Evolutionary conservation across 2,113 vertebrate species (phyloP), one percentile per base, ranked within the genome.

Genomic region (Gasterosteus aculeatus): DNA sequence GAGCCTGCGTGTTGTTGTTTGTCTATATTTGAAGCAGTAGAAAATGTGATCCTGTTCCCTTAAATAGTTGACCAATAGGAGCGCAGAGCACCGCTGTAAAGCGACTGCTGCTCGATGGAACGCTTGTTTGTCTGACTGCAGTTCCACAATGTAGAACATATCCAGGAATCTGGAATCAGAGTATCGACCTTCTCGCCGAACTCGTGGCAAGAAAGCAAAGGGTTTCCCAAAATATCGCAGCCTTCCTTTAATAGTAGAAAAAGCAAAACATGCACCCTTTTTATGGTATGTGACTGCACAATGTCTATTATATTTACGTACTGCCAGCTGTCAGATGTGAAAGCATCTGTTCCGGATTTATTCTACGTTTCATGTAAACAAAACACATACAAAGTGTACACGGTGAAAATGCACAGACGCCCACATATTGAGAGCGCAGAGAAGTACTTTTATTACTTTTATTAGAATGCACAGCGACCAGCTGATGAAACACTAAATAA

Each of bases 401-500:
- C 2, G 14, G 12, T 5, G 6, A 19, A 69, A 61, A 33, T n/a
- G 35, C 51, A 67, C 29, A 41, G 16, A 64, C 33, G 49, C 26
- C 22, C 26, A 44, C 63, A 59, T 26, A 19, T n/a, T 51, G n/a
- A 26, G 0, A 18, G 12, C 42, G 10, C 51, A 69, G n/a, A 47
- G 29, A 56, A 60, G 22, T 51, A 68, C 10, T 26, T 26, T 26
- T 26, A 26, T 26, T 26, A 26, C 22, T 26, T 26, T 26, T 68
- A 56, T 71, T 15, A 78, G 53, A 41, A 67, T n/a, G 39, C 29
- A 22, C 4, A 16, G 16, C 51, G 1, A 29, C 26, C 54, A 67
- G 64, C 63, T 54, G 39, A 64, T 72, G 67, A 74, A 78, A 64
- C 56, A 39, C 66, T 86, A 82, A 89, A 91, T 92, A 90, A 91